phyloP scores from a whole-genome alignment of 2,797 vertebrate genomes.

The Pipistrellus nathusii region DNA sequence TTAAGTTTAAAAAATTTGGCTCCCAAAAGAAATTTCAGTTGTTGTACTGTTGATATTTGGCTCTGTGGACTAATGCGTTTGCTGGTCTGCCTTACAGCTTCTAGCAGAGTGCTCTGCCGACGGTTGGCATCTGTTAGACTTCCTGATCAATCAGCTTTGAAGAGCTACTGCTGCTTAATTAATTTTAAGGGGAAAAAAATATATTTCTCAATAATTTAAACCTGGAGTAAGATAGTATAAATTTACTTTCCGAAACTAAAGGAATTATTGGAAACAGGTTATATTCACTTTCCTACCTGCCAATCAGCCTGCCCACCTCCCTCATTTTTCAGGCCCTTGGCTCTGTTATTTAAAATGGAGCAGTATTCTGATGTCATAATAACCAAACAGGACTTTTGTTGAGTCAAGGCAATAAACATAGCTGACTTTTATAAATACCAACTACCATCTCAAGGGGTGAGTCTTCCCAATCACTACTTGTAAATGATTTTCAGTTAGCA shows the following conservation, averaged over 20 bases:
- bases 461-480: not conserved
- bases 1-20: too few relatives aligned
- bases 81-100: not conserved
- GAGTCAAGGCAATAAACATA: constrained; percentile 30
- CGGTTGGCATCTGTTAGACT: not conserved
- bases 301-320: not conserved
- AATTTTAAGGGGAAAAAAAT: not conserved
- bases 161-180: not conserved
- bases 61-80: too few relatives aligned
- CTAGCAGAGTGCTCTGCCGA: not conserved
- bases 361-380: constrained; percentile 70
- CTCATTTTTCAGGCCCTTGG: not conserved
- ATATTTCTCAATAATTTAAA: not conserved
- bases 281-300: not conserved
- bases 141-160: not conserved
- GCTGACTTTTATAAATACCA: constrained; percentile 57
- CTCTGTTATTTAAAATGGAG: constrained; percentile 10
- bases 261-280: not conserved
- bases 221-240: not conserved
- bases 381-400: constrained; percentile 35
- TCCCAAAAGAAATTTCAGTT: too few relatives aligned
- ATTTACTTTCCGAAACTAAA: constrained; percentile 27
- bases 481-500: not conserved
- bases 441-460: constrained; percentile 29
- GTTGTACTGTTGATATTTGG: too few relatives aligned